phyloP scores from a whole-genome alignment of 1,140 invertebrate species.

The Fopius arisanus region DNA sequence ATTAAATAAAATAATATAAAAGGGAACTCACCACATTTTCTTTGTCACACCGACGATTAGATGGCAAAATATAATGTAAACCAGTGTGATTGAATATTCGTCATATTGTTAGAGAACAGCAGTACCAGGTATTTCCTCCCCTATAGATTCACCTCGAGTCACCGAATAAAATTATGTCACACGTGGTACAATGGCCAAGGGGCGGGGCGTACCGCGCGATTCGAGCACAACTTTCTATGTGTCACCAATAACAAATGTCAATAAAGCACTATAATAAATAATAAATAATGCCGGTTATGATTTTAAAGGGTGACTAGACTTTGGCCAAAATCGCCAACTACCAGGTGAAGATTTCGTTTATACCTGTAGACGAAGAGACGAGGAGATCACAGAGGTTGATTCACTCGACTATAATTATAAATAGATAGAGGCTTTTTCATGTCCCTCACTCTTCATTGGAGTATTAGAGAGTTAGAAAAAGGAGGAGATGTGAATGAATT shows the following conservation, averaged over 20 bases:
- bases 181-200: not conserved
- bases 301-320: not conserved
- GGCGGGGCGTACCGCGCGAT: not conserved
- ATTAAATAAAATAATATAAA: not conserved
- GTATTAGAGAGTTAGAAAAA: not conserved
- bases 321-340: not conserved
- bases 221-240: not conserved
- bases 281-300: not conserved
- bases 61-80: conserved; percentile 28
- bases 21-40: conserved; percentile 24
- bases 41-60: not conserved
- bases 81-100: not conserved
- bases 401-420: conserved; percentile 31
- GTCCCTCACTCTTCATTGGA: not conserved
- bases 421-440: conserved; percentile 25
- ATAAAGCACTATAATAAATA: not conserved
- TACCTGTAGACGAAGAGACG: no score
- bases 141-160: not conserved
- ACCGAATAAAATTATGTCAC: conserved; percentile 2
- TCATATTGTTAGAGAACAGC: conserved; percentile 9
- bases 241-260: not conserved
- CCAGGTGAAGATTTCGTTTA: not conserved
- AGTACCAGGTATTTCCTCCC: not conserved
- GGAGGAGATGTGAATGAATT: not conserved
- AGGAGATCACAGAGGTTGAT: conserved; percentile 18